phyloP scores from a whole-genome alignment of 2,797 vertebrate species.

The Mico argentatus region DNA sequence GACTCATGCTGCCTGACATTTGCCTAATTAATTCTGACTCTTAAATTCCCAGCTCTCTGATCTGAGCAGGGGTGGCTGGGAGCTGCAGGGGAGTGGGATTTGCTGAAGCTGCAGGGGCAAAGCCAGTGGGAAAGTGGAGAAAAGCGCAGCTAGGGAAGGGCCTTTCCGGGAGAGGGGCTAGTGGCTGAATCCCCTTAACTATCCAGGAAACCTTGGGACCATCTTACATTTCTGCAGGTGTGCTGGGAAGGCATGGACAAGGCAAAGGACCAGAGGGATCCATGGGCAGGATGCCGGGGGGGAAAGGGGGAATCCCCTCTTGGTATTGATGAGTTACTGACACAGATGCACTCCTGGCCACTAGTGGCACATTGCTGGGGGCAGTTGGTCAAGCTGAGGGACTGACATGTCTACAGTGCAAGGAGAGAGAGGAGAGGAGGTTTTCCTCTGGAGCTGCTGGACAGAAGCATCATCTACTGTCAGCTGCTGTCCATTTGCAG shows the following conservation, averaged over 20 bases:
- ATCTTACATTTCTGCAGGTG: neutral
- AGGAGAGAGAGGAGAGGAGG: neutral
- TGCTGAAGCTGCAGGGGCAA: neutral
- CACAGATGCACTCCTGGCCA: neutral
- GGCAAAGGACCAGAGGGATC: neutral
- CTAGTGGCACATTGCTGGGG: neutral
- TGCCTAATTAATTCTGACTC: slow-evolving; percentile 74
- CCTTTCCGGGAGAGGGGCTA: fast-evolving
- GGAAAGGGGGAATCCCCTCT: neutral
- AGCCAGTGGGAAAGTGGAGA: neutral
- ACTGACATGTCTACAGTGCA: neutral
- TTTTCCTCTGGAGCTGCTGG: neutral
- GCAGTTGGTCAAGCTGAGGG: neutral
- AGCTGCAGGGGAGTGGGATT: neutral
- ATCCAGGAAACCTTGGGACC: neutral
- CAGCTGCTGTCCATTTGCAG: neutral
- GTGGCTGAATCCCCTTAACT: no score
- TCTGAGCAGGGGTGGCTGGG: neutral
- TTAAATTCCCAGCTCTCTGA: slow-evolving; percentile 43
- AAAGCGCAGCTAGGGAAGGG: neutral
- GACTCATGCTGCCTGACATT: slow-evolving; percentile 72
- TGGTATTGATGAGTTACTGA: no score
- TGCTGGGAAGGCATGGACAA: neutral
- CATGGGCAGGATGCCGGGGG: fast-evolving
- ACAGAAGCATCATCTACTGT: neutral